Evolutionary conservation across 2,797 vertebrate species (phyloP), one percentile per base, ranked within the genome.

Genomic region (Myotis planiceps): DNA sequence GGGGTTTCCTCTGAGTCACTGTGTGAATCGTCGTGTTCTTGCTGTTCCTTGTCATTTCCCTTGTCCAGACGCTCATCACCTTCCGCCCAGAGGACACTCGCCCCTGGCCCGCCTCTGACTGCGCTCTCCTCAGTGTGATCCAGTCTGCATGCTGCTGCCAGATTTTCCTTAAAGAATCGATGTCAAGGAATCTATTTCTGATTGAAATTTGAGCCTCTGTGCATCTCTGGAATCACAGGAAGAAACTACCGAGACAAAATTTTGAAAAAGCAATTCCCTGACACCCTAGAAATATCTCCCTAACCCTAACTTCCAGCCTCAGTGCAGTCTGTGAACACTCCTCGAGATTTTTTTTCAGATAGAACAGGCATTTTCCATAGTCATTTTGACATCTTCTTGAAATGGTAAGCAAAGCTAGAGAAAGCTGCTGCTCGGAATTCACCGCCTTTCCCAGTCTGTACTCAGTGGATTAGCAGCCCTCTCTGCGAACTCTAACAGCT

Each of bases 371-470:
- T 95, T 81, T 95, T 88, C 29, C 63, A 19, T 80, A 81, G 90
- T 95, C 69, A 68, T 53, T 93, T 68, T 85, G 92, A 93, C 78
- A 79, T 93, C 84, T 95, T 97, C 97, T 78, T 95, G 93, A 95
- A 97, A 96, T 72, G 69, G 88, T 75, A 95, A 95, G 90, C 85
- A 90, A 95, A 93, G 53, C 49, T 63, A 76, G 88, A 71, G 74
- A 86, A 92, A 94, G 80, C 75, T 71, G 9, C 71, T 88, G 85
- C 89, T 95, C 79, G 37, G 83, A 93, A 92, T 88, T 92, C 83
- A 53, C 39, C 51, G 45, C 68, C 80, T 87, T 95, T 96, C 79
- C 76, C 82, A 0, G 65, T 87, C 63, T 78, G 9, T 39, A 60
- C 80, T 96, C 80, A 47, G 42, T 87, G 53, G 80, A 87, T 96